Evolutionary conservation across 2,888 invertebrate genomes (phyloP).

Genomic region (Hofmannophila pseudospretella): DNA sequence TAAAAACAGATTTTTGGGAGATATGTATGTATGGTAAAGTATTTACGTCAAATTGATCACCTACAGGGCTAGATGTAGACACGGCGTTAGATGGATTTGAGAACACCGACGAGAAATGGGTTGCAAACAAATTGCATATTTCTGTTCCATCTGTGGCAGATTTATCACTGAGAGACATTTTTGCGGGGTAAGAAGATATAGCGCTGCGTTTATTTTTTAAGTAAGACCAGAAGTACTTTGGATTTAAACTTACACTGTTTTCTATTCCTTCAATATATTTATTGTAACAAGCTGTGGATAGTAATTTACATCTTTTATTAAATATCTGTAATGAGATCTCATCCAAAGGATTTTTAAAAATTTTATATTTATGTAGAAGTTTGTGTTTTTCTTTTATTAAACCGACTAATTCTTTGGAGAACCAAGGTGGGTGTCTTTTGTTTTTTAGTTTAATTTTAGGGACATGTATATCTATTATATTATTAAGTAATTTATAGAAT

Average conservation of each 20-base stretch:
- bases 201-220: not conserved
- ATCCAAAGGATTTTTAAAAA: not conserved
- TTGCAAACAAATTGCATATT: not conserved
- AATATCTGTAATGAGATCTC: not conserved
- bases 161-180: not conserved
- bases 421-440: not conserved
- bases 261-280: not conserved
- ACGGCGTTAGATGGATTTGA: not conserved
- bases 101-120: not conserved
- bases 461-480: not conserved
- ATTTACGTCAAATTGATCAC: too few species aligned
- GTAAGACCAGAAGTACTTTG: not conserved
- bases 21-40: too few species aligned
- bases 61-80: not conserved
- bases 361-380: not conserved
- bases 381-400: not conserved
- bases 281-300: not conserved
- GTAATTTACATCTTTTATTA: not conserved
- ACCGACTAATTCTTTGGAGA: not conserved
- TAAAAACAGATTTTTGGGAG: too few species aligned
- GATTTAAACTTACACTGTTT: not conserved
- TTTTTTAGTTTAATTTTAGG: not conserved
- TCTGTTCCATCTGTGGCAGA: not conserved
- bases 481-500: not conserved
- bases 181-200: not conserved